Conservation (phyloP, 2,113 vertebrate genomes). For the Scomber colias region DNA sequence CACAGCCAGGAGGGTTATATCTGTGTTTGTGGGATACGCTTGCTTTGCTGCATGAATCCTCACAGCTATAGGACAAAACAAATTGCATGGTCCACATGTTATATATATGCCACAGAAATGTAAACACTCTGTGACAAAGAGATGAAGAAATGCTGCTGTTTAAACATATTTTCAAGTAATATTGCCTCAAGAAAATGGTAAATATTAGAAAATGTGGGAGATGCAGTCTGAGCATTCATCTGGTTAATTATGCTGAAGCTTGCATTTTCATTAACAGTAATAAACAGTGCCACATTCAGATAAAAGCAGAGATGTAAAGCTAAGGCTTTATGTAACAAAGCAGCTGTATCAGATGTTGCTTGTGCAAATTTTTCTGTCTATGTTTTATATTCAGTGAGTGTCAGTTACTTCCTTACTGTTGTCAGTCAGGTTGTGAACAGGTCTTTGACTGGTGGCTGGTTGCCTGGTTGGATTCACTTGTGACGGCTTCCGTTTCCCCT, state of each 20-base stretch:
- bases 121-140: neutral
- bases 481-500: conserved; percentile 44
- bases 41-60: conserved; percentile 79
- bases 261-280: too few relatives aligned
- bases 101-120: neutral
- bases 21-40: conserved; percentile 79
- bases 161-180: too few relatives aligned
- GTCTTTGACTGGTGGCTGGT: conserved; percentile 21
- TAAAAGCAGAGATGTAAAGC: too few relatives aligned
- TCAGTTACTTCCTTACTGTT: conserved; percentile 24
- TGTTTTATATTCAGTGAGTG: neutral
- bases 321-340: too few relatives aligned
- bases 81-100: neutral
- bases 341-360: too few relatives aligned
- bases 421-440: neutral
- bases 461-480: conserved; percentile 37
- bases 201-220: neutral
- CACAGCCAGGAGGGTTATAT: conserved; percentile 81
- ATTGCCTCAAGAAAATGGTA: neutral
- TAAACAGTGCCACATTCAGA: too few relatives aligned
- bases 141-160: too few relatives aligned
- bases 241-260: too few relatives aligned
- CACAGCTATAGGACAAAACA: conserved; percentile 66
- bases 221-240: too few relatives aligned
- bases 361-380: neutral